Base-by-base conservation (phyloP, 1,140 invertebrate species). In the Hylaeus volcanicus region DNA sequence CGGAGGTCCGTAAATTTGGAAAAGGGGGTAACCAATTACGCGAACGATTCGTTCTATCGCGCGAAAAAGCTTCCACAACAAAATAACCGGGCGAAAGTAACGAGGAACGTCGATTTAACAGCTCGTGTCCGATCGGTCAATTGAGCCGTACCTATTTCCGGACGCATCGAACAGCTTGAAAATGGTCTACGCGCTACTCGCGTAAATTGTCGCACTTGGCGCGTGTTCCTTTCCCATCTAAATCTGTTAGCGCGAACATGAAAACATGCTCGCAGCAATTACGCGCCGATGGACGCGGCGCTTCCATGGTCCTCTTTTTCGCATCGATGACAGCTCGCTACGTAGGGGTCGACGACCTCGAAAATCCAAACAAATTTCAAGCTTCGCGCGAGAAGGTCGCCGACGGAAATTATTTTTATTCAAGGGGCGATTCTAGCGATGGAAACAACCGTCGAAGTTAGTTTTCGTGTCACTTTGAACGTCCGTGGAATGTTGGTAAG, bases 81-180 rank as follows among this genome's bases (percentile, higher is more conserved):
- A 51, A 74, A 74, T 65, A 73, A 58, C 71, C 71, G 61, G 55
- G 71, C 37, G 70, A 74, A 79, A 65, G 77, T 79, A 79, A 79
- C 77, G 77, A 79, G 77, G 48, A 79, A 79, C 77, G 77, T 65
- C 70, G 71, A 79, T 78, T 78, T 79, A 79, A 79, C 68, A 6
- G 75, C 58, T 61, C 75, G 43, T 45, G 66, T 37, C 56, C 75
- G 75, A 72, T 71, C 66, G 68, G 69, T 72, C 70, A 63, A 79
- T 79, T 74, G 51, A 65, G 74, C 77, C 11, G 68, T 72, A 37
- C 48, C 76, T 78, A 78, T 63, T 26, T 64, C 48, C 48, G 61
- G 43, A 66, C 73, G 41, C 68, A 53, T 43, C 48, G 45, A 43
- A 41, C 77, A 48, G 61, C 60, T 79, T 65, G 14, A 48, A 43